Conservation (phyloP, 2,113 vertebrate species). For the Bubo bubo region DNA sequence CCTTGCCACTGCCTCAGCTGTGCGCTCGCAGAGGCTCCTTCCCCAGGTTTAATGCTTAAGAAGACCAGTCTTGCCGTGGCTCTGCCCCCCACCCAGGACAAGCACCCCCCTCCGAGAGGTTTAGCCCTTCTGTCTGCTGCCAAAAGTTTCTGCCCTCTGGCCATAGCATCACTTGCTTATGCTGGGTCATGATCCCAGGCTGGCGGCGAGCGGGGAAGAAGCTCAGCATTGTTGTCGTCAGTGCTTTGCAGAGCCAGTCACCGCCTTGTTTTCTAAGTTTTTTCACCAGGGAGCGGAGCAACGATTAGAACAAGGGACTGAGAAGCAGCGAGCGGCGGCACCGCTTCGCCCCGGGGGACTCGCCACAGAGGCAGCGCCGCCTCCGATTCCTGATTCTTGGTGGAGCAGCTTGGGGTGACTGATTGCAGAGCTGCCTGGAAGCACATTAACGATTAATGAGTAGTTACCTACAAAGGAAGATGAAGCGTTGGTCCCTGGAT, state of each 20-base stretch:
- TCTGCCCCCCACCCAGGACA: background rate
- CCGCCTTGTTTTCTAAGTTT: background rate
- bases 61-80: fast-evolving
- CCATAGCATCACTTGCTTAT: fast-evolving
- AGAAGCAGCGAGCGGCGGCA: background rate
- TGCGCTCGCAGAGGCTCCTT: fast-evolving
- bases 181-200: background rate
- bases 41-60: background rate
- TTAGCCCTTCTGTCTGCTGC: background rate
- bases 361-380: fast-evolving
- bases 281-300: background rate
- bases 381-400: background rate
- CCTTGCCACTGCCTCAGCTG: no score
- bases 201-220: background rate
- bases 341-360: background rate
- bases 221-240: background rate
- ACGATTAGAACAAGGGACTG: background rate
- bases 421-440: background rate
- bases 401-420: background rate
- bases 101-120: background rate
- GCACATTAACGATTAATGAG: fast-evolving
- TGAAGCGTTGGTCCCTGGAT: background rate
- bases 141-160: background rate
- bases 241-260: conserved; percentile 50
- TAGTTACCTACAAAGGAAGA: fast-evolving